phyloP scores from a whole-genome alignment of 2,888 invertebrate species.

The Pandemis heparana region DNA sequence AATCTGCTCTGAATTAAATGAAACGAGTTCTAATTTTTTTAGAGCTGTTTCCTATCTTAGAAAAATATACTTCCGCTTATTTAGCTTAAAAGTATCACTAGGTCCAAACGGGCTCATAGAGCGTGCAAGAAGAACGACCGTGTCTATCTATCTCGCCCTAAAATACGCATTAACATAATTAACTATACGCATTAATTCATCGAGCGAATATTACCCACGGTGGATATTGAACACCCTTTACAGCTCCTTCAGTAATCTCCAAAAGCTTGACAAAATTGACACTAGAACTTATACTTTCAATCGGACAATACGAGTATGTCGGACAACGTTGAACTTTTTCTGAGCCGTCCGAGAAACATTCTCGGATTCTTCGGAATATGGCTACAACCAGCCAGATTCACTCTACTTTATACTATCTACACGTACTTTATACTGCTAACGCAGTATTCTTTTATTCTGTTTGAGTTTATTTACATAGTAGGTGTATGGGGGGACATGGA shows the following conservation, averaged over 20 bases:
- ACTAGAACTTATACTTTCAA: background rate
- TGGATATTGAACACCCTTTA: background rate
- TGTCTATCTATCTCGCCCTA: too few relatives aligned
- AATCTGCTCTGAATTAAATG: too few relatives aligned
- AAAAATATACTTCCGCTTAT: too few relatives aligned
- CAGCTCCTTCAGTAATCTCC: background rate
- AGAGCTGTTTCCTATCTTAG: too few relatives aligned
- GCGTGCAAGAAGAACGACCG: too few relatives aligned
- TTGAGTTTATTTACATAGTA: constrained; percentile 70
- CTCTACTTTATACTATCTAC: constrained; percentile 55
- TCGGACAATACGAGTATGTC: constrained; percentile 49
- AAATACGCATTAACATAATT: too few relatives aligned
- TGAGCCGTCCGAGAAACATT: constrained; percentile 61
- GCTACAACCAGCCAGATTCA: constrained; percentile 57
- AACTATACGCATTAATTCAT: too few relatives aligned
- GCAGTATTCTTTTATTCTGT: constrained; percentile 68
- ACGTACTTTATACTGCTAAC: constrained; percentile 60
- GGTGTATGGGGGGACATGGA: constrained; percentile 72
- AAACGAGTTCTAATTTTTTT: too few relatives aligned
- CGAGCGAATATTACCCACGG: too few relatives aligned
- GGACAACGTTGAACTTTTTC: constrained; percentile 57
- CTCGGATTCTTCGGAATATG: constrained; percentile 68
- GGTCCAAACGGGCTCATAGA: too few relatives aligned
- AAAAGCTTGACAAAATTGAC: background rate
- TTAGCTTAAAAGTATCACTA: too few relatives aligned